Base-by-base conservation (phyloP, 2,888 invertebrate genomes). In the Melikaiella ostensackeni region DNA sequence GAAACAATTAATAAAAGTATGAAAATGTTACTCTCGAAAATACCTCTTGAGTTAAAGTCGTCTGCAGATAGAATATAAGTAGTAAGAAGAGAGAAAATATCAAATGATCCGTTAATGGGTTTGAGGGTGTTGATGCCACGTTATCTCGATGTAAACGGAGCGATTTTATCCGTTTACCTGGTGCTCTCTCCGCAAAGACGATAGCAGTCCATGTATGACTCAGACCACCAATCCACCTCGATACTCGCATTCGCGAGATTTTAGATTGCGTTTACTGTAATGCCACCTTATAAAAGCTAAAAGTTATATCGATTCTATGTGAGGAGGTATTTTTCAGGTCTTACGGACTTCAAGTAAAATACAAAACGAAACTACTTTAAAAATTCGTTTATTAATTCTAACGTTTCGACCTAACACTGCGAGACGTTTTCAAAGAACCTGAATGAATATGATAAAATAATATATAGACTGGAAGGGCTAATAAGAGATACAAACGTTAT, bases 121-220 rank as follows among this genome's bases (percentile, higher is more conserved):
- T 80, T 75, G 81, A 83, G 85, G 83, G 84, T 87, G 86, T 84
- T 84, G 86, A 88, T 85, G 84, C 83, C 80, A 81, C 84, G 81
- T 85, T 86, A 84, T 83, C 83, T 83, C 81, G 83, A 84, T 85
- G 77, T 78, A 77, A 83, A 82, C 81, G 82, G 78, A 79, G 84
- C 86, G 88, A 90, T 90, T 88, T 90, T 89, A 90, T 90, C 89
- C 88, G 84, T 82, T 86, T 84, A 84, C 86, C 82, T 84, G 84
- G 83, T 80, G 84, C 80, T 85, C 80, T 79, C 59, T 81, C 79
- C 55, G 75, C 75, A 77, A 83, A 78, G 84, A 84, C 85, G 88
- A 90, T 90, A 89, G 88, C 89, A 85, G 85, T 77, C 79, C 70
- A 82, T 86, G 85, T 87, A 86, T 81, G 78, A 79, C 80, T 80